Percentiles rank a stretch among this genome's conserved stretches.
phyloP scores from a whole-genome alignment of 2,113 vertebrate genomes.

The Ovis canadensis region DNA sequence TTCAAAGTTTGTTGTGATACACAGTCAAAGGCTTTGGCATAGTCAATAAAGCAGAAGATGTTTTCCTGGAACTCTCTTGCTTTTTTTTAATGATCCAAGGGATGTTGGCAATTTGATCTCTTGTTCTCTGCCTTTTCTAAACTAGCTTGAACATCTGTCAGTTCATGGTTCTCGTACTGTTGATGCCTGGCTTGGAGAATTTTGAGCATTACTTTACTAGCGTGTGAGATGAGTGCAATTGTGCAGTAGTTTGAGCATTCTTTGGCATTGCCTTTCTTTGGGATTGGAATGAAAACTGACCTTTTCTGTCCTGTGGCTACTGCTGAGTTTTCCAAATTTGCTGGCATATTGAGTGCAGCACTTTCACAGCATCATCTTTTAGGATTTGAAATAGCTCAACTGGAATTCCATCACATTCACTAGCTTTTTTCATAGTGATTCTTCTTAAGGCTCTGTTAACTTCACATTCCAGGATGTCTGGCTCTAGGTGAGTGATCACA shows the following conservation, averaged over 20 bases:
- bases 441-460: accelerated
- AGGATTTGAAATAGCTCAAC: not conserved
- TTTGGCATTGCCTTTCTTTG: not conserved
- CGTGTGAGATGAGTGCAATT: not conserved
- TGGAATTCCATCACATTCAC: not conserved
- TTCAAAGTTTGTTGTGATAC: not conserved
- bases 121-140: not conserved
- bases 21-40: not conserved
- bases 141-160: not conserved
- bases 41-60: not conserved
- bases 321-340: not conserved
- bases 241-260: not conserved
- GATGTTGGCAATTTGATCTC: not conserved
- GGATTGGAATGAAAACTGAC: not conserved
- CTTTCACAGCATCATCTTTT: not conserved
- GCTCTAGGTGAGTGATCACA: not conserved
- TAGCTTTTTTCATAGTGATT: not conserved
- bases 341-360: not conserved
- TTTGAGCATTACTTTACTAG: not conserved
- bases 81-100: not conserved
- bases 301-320: not conserved
- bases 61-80: not conserved
- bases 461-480: not conserved
- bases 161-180: accelerated
- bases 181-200: not conserved